phyloP scores from a whole-genome alignment of 1,140 invertebrate genomes.

The Metopolophium dirhodum region DNA sequence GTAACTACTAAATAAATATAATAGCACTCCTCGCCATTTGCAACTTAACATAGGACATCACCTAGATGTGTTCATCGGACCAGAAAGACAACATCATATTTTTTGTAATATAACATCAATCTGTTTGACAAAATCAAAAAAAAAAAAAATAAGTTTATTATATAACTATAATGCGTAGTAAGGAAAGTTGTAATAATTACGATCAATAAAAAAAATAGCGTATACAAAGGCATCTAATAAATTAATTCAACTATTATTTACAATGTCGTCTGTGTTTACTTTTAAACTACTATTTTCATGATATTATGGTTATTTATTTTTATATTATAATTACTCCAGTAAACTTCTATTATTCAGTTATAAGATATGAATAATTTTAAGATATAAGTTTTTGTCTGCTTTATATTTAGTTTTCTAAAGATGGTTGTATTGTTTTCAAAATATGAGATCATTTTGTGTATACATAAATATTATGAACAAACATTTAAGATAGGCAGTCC shows the following conservation, averaged over 20 bases:
- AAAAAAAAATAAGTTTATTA: background rate
- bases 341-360: background rate
- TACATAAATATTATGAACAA: background rate
- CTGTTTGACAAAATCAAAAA: background rate
- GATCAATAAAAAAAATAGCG: background rate
- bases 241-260: background rate
- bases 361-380: background rate
- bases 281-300: background rate
- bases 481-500: background rate
- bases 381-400: background rate
- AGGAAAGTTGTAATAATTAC: background rate
- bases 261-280: background rate
- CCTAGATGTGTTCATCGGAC: background rate
- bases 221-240: background rate
- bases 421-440: background rate
- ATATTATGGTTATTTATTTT: background rate
- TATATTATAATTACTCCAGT: background rate
- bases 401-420: background rate
- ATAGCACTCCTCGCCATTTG: background rate
- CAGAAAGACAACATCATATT: background rate
- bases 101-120: background rate
- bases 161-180: background rate
- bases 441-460: background rate
- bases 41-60: background rate
- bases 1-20: background rate